A percentile compares a stretch with the other conserved stretches of the same genome.
These are phyloP conservation scores for Crotalus viridis DNA, from an alignment of 2,113 vertebrate species.

Conservation along the genomic window DNA sequence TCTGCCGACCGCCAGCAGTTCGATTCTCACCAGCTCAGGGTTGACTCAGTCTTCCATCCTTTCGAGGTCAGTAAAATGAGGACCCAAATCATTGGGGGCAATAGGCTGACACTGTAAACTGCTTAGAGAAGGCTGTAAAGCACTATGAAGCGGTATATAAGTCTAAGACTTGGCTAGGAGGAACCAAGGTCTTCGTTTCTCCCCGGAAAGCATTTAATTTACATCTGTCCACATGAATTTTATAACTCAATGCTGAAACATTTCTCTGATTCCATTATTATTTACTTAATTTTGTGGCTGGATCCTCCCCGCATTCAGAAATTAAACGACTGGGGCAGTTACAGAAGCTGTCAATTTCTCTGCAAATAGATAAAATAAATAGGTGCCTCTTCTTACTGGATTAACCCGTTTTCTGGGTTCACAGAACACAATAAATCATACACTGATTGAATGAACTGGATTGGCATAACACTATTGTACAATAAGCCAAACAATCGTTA, in stretches of 20 bases:
- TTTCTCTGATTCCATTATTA: neutral
- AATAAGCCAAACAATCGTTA: neutral
- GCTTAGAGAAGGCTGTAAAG: too few relatives aligned
- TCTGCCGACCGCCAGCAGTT: too few relatives aligned
- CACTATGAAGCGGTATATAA: too few relatives aligned
- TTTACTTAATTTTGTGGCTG: neutral
- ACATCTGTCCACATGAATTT: neutral
- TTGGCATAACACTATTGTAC: neutral
- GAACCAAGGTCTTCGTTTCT: neutral
- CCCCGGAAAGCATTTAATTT: neutral
- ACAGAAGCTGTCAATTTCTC: neutral
- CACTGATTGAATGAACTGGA: neutral
- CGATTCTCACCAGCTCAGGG: too few relatives aligned
- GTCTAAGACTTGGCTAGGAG: neutral
- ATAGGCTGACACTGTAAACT: too few relatives aligned
- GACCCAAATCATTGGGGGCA: too few relatives aligned
- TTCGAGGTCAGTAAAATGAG: too few relatives aligned
- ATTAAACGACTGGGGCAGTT: neutral
- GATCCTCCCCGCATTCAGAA: neutral
- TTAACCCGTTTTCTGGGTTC: neutral
- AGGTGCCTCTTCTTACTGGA: neutral
- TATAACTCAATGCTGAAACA: neutral
- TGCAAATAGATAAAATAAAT: neutral
- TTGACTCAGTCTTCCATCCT: too few relatives aligned
- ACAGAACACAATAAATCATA: neutral